These are phyloP conservation scores for Drosophila mulleri DNA, from an alignment of 2,888 invertebrate genomes.

Conservation along the genomic window DNA sequence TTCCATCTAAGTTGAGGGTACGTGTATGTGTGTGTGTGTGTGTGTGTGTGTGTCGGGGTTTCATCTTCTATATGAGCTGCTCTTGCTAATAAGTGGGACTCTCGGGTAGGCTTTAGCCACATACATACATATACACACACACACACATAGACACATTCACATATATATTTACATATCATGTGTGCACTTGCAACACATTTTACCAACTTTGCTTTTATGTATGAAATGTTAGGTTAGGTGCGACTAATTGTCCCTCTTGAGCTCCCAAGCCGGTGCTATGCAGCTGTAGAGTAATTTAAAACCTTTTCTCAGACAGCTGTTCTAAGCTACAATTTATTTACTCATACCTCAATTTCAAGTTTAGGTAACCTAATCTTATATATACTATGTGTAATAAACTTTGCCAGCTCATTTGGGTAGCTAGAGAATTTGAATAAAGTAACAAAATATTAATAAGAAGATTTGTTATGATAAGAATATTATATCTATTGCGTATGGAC, in stretches of 20 bases:
- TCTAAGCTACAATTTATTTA: not conserved
- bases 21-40: not conserved
- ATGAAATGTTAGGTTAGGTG: not conserved
- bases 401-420: not conserved
- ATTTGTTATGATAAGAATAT: not conserved
- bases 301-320: not conserved
- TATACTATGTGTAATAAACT: not conserved
- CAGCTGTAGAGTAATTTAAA: not conserved
- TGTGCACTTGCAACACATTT: constrained; percentile 15
- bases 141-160: not conserved
- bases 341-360: not conserved
- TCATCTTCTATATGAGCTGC: constrained; percentile 17
- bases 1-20: constrained; percentile 30
- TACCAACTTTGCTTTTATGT: not conserved
- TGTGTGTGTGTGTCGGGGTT: not conserved
- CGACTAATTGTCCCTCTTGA: constrained; percentile 16
- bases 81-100: constrained; percentile 51
- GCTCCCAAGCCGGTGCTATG: constrained; percentile 1
- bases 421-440: not conserved
- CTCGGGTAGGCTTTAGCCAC: constrained; percentile 30
- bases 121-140: not conserved
- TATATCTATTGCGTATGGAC: too few species aligned
- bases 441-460: not conserved
- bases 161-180: not conserved
- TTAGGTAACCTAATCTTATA: not conserved